Base-by-base conservation (phyloP, 2,888 invertebrate genomes). In the Spialia ferax region DNA sequence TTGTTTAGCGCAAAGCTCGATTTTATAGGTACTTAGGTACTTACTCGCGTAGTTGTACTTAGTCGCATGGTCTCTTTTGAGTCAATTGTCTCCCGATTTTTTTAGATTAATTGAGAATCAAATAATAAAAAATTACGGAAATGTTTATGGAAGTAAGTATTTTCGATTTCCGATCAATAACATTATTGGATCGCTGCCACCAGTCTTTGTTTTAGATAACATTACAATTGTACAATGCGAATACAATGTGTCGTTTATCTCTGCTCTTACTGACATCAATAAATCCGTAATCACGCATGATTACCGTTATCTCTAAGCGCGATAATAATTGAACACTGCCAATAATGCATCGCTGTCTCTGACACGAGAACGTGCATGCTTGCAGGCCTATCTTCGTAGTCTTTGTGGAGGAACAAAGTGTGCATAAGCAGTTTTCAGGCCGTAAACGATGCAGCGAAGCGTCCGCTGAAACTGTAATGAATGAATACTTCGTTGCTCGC, bases 401-500 rank as follows among this genome's bases (percentile, higher is more conserved):
- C 4, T 45, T 18, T 45, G 18, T 45, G 8, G 42, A 45, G 15
- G 2, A 18, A 18, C 18, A 5, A 38, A 38, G 38, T 38, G 38
- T 11, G 8, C 1, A 11, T 45, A 45, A 45, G 15, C 42, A 18
- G 42, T 42, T 42, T 42, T 42, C 42, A 42, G 15, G 42, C 42
- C 7, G 42, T n/a, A n/a, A 8, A 1, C 18, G 2, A 13, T 18
- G 42, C 18, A 18, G 15, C 13, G 15, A 18, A 42, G 15, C 42
- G 42, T 42, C 42, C 42, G 42, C n/a, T 42, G 42, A 42, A 15
- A 42, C 42, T 15, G 42, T 42, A 42, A 42, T 42, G 42, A 18
- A 38, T 38, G 38, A 42, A 42, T 42, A 18, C 38, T 38, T 38
- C n/a, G 38, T 38, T 38, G 38, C n/a, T n/a, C 38, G n/a, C 42